phyloP scores from a whole-genome alignment of 1,140 invertebrate species.

The Tetragonula clypearis region DNA sequence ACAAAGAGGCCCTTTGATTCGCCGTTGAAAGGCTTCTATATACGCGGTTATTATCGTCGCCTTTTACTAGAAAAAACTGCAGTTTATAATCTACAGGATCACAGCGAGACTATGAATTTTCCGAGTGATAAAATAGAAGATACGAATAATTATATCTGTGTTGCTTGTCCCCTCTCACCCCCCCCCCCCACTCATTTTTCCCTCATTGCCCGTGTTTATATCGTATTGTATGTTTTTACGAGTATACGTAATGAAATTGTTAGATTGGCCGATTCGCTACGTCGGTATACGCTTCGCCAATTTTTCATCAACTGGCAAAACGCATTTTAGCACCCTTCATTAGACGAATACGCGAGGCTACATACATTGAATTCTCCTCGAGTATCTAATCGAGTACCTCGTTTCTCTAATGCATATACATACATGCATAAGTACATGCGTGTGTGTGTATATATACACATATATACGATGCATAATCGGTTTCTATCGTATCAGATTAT shows the following conservation, averaged over 20 bases:
- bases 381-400: neutral
- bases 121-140: conserved; percentile 63
- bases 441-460: neutral
- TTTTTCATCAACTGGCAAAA: conserved; percentile 31
- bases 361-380: conserved; percentile 7
- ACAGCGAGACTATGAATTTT: conserved; percentile 70
- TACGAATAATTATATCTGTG: conserved; percentile 53
- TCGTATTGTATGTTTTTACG: conserved; percentile 2
- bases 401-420: conserved; percentile 9
- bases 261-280: conserved; percentile 45
- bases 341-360: conserved; percentile 36
- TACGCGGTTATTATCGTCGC: conserved; percentile 57
- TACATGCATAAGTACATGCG: neutral
- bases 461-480: neutral
- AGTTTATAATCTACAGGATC: conserved; percentile 71
- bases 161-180: neutral
- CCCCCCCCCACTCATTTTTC: neutral
- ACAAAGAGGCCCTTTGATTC: conserved; percentile 62
- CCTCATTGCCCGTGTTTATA: conserved; percentile 29
- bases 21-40: conserved; percentile 49
- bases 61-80: conserved; percentile 63
- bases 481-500: neutral
- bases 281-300: conserved; percentile 48
- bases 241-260: conserved; percentile 38
- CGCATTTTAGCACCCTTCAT: conserved; percentile 50